Conservation (phyloP, 2,797 vertebrate genomes). For the Ispidina picta region DNA sequence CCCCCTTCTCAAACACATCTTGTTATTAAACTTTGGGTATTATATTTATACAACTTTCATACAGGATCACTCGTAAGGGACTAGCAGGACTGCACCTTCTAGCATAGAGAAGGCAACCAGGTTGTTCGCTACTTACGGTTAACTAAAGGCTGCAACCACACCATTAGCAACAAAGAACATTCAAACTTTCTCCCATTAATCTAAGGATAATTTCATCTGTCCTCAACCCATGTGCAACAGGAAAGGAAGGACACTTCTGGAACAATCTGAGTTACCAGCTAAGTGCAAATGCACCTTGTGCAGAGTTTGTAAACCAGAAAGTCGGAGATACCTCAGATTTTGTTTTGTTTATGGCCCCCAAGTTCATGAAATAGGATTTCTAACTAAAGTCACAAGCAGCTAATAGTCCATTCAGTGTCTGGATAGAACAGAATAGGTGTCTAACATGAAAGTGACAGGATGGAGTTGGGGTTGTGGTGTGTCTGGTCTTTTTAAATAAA, state of each 20-base stretch:
- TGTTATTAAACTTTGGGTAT: not conserved
- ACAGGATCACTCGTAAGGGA: not conserved
- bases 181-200: not conserved
- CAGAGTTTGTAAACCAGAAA: not conserved
- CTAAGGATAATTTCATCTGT: not conserved
- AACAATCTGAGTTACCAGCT: not conserved
- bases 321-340: not conserved
- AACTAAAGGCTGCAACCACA: not conserved
- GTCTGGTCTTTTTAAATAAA: not conserved
- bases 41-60: not conserved
- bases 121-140: not conserved
- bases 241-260: not conserved
- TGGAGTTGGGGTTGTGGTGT: not conserved
- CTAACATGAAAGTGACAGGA: not conserved
- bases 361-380: not conserved
- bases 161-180: not conserved
- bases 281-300: not conserved
- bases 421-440: not conserved
- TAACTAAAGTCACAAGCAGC: not conserved
- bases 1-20: not conserved
- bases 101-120: not conserved
- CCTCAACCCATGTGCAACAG: not conserved
- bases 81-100: not conserved
- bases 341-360: not conserved
- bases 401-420: not conserved